Base-by-base conservation (phyloP, 2,888 invertebrate species). In the Mesorhabditis spiculigera region DNA sequence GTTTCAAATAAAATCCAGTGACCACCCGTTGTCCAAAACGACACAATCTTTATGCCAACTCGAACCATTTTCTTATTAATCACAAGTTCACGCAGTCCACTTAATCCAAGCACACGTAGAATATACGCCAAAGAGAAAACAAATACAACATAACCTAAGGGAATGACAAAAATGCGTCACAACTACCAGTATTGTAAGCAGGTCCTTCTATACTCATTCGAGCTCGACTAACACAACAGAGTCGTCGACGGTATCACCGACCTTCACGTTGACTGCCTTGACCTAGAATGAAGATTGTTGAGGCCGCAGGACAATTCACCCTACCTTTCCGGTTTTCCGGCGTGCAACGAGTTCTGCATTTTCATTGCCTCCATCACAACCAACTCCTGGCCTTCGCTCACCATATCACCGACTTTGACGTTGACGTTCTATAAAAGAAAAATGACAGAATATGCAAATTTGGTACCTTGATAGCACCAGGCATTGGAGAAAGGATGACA, bases 311-410 rank as follows among this genome's bases (percentile, higher is more conserved):
- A 1, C 45, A 69, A 45, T 43, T n/a, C 28, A 13, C n/a, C 68
- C 10, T 50, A 81, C 81, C 85, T 88, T 89, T 45, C 90, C 91
- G 70, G 88, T 88, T 71, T 87, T 61, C 87, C 88, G 50, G 90
- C 89, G 13, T 87, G 86, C 76, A 91, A 87, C 79, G 90, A 89
- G 85, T 91, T 91, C 86, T 91, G 91, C 91, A 91, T 91, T 86
- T 91, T 91, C 91, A 91, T 91, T 41, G 91, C 91, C 86, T 90
- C 91, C 74, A 91, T 88, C 43, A 90, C 88, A 78, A 90, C 90
- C 13, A 91, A 87, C 86, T 90, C 90, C 84, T 90, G 90, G 28
- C 90, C 90, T 82, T 90, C 90, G 10, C 87, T 85, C 41, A 80
- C 80, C 78, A 80, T 76, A 63, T 80, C 80, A 68, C 80, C 80